A percentile compares a stretch with the other conserved stretches of the same genome.
phyloP scores from a whole-genome alignment of 2,797 vertebrate genomes.

The Intellagama lesueurii region DNA sequence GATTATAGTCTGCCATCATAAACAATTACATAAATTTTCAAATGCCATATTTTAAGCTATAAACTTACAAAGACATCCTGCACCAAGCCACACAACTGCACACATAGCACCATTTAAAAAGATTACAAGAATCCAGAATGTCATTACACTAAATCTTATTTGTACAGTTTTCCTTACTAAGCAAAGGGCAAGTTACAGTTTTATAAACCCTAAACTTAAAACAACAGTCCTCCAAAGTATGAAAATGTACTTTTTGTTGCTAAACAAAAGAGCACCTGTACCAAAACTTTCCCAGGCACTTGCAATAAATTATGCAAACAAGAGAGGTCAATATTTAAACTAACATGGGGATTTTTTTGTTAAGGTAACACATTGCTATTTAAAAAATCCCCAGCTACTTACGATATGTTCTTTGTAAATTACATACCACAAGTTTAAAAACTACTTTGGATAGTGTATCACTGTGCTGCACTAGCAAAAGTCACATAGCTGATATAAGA shows the following conservation, averaged over 20 bases:
- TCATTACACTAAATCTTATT: conserved; percentile 51
- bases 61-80: conserved; percentile 28
- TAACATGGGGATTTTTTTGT: conserved; percentile 16
- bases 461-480: not conserved
- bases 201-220: conserved; percentile 58
- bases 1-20: not conserved
- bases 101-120: conserved; percentile 34
- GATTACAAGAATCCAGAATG: conserved; percentile 15
- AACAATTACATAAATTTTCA: not conserved
- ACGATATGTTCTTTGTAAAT: not conserved
- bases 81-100: conserved; percentile 46
- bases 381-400: not conserved
- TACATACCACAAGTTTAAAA: accelerated
- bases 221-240: conserved; percentile 10
- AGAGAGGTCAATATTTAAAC: conserved; percentile 17
- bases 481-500: not conserved
- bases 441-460: not conserved
- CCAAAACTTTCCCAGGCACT: conserved; percentile 23
- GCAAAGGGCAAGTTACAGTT: conserved; percentile 54
- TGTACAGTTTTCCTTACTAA: conserved; percentile 52
- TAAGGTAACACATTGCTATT: not conserved
- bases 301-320: conserved; percentile 36
- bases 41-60: conserved; percentile 32
- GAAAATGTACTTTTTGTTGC: not conserved
- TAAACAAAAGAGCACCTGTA: conserved; percentile 15